Percentiles rank a stretch among this genome's conserved stretches.
phyloP scores from a whole-genome alignment of 92 coral and sea anemone species.

The Metridium senile region DNA sequence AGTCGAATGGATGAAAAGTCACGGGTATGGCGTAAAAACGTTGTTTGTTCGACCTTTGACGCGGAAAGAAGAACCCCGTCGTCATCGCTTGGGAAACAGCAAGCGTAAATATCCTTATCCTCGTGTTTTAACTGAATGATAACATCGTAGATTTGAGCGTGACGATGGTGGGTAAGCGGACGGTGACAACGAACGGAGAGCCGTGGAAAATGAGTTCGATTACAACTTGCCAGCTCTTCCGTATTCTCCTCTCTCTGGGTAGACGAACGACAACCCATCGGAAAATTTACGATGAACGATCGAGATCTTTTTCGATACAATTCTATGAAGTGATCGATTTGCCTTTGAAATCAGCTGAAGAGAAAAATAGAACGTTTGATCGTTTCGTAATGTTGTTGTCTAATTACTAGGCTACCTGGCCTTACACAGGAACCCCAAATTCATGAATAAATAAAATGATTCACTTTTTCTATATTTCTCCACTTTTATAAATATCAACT shows the following conservation, averaged over 20 bases:
- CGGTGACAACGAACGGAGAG: slow-evolving; percentile 81
- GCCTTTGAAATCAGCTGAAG: neutral
- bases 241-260: slow-evolving; percentile 10
- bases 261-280: slow-evolving; percentile 45
- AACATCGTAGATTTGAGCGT: slow-evolving; percentile 77
- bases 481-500: neutral
- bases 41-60: slow-evolving; percentile 89
- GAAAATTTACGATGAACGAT: neutral
- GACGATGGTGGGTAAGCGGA: slow-evolving; percentile 61
- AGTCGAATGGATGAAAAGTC: slow-evolving; percentile 89
- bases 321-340: neutral
- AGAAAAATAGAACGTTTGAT: neutral
- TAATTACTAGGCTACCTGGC: neutral
- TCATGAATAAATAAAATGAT: neutral
- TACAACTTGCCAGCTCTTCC: slow-evolving; percentile 21
- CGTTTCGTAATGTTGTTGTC: neutral
- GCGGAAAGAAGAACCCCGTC: slow-evolving; percentile 86
- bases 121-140: slow-evolving; percentile 88
- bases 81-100: slow-evolving; percentile 90
- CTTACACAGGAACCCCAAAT: slow-evolving; percentile 11
- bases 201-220: slow-evolving; percentile 73
- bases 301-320: neutral
- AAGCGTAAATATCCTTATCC: slow-evolving; percentile 89
- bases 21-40: slow-evolving; percentile 80
- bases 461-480: neutral